Base-by-base conservation (phyloP, 23 tunicate species). In the Styela plicata region DNA sequence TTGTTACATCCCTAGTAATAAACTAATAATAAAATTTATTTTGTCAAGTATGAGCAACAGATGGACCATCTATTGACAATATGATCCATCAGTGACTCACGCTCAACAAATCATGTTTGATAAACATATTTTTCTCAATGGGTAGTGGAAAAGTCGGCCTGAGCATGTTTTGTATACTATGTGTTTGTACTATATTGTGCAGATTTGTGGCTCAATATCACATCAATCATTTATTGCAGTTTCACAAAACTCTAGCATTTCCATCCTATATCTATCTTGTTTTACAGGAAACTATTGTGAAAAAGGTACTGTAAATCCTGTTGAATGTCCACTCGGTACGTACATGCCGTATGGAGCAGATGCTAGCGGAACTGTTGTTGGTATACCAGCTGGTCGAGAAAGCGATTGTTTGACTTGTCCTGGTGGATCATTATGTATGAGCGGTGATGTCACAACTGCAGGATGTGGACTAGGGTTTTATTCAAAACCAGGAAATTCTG, bases 311-410 rank as follows among this genome's bases (percentile, higher is more conserved):
- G 98, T 93, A 7, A 36, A 93, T 31, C 98, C 98, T 2, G 89
- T 85, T 34, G 74, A 70, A 26, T 93, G 98, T 35, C 98, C 98
- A 1, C 69, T 30, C 37, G 98, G 98, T 3, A 80, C 98, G 1
- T 93, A 93, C 89, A 93, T 93, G 98, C 98, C 98, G 1, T 78
- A 88, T 30, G 98, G 98, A 29, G 87, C 82, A 2, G 85, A 79
- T 63, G 52, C 62, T 1, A 2, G 82, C 69, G 53, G 28, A 16
- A 2, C 0, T 23, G 64, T 76, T 25, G 80, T 80, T 24, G 93
- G 98, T 3, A 70, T 76, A 1, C 93, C 98, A 22, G 98, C 98
- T 22, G 89, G 89, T 5, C 63, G 89, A 64, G 86, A 74, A 21
- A 93, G 94, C 37, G 89, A 88, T 53, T 93, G 98, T 57, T 61